Conservation (phyloP, 1,140 invertebrate genomes). For the Drosophila orosa region DNA sequence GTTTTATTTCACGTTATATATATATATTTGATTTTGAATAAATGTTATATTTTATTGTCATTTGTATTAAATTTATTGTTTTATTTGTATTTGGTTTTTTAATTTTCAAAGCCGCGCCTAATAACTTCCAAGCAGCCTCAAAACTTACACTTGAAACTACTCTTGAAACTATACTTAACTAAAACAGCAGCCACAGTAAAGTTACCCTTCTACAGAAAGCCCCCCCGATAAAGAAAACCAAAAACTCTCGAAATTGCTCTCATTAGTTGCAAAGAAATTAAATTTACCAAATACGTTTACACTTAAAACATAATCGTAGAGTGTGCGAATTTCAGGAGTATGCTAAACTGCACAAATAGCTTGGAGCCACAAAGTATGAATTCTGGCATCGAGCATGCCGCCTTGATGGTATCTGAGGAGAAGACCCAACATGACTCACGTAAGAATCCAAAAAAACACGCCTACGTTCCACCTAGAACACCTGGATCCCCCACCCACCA, state of each 20-base stretch:
- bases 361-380: conserved; percentile 89
- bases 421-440: conserved; percentile 92
- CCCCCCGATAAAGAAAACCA: conserved; percentile 3
- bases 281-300: conserved; percentile 83
- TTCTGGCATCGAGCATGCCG: conserved; percentile 89
- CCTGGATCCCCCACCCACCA: neutral
- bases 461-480: conserved; percentile 31
- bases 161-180: neutral
- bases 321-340: conserved; percentile 90
- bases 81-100: conserved; percentile 25
- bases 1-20: conserved; percentile 41
- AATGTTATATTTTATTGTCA: conserved; percentile 19
- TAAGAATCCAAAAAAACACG: conserved; percentile 86
- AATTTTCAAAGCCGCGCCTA: conserved; percentile 63
- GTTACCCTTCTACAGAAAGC: neutral
- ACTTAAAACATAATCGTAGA: conserved; percentile 86
- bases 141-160: conserved; percentile 9
- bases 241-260: conserved; percentile 57
- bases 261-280: conserved; percentile 72
- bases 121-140: conserved; percentile 73
- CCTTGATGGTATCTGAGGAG: conserved; percentile 90
- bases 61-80: neutral
- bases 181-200: conserved; percentile 13
- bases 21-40: conserved; percentile 22
- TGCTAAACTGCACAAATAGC: conserved; percentile 92